A percentile compares a stretch with the other conserved stretches of the same genome.
These are phyloP conservation scores for Myxocyprinus asiaticus DNA, from an alignment of 2,113 vertebrate genomes.

Conservation along the genomic window DNA sequence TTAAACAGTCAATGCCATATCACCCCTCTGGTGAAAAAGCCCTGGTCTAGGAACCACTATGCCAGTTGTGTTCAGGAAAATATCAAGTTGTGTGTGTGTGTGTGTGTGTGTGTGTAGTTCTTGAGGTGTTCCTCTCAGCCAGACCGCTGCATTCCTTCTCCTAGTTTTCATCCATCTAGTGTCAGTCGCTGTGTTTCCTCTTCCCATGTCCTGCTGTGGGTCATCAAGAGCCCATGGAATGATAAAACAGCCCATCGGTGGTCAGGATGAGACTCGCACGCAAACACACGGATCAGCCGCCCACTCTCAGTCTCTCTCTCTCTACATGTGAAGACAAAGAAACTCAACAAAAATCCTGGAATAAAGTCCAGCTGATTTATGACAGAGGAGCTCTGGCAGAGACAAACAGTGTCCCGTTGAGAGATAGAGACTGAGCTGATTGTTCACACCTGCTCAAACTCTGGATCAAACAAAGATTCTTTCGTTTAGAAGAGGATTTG, in stretches of 20 bases:
- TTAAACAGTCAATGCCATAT: too few relatives aligned
- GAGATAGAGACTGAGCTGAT: conserved; percentile 50
- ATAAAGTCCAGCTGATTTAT: conserved; percentile 67
- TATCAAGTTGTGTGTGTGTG: neutral
- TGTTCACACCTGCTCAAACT: conserved; percentile 41
- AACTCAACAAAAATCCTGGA: conserved; percentile 36
- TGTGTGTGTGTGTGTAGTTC: too few relatives aligned
- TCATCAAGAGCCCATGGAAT: conserved; percentile 55
- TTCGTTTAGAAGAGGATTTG: conserved; percentile 44
- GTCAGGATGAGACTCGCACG: conserved; percentile 52
- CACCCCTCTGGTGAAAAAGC: too few relatives aligned
- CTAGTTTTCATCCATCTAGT: conserved; percentile 53
- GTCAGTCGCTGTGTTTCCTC: conserved; percentile 24
- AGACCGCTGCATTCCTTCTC: conserved; percentile 43
- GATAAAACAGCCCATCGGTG: conserved; percentile 50
- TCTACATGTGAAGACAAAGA: conserved; percentile 28
- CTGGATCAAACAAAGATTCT: conserved; percentile 22
- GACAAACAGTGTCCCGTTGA: conserved; percentile 54
- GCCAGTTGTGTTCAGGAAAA: too few relatives aligned
- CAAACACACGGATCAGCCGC: conserved; percentile 39
- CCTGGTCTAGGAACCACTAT: too few relatives aligned
- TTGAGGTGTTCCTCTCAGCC: conserved; percentile 56
- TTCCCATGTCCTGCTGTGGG: conserved; percentile 47
- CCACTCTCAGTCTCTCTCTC: conserved; percentile 6
- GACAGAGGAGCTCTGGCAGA: conserved; percentile 37